A percentile compares a stretch with the other conserved stretches of the same genome.
These are phyloP conservation scores for Cheilosia urbana DNA, from an alignment of 2,888 invertebrate species.

Conservation along the genomic window DNA sequence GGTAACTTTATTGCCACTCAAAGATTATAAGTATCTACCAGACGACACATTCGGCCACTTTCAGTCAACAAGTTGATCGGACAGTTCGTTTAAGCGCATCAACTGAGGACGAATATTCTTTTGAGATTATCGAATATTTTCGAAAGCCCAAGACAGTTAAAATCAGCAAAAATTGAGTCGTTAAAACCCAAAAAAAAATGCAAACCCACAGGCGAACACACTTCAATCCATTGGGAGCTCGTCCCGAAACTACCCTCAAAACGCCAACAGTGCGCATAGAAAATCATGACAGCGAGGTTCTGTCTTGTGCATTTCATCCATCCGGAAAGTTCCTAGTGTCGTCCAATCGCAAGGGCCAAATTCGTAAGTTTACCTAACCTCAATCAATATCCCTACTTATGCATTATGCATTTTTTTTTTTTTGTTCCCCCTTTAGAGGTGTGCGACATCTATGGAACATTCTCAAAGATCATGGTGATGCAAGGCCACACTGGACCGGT, in stretches of 20 bases:
- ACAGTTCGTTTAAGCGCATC: too few relatives aligned
- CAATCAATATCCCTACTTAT: not conserved
- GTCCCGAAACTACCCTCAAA: not conserved
- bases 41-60: too few relatives aligned
- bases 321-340: slow-evolving; percentile 32
- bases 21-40: too few relatives aligned
- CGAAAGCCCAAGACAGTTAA: not conserved
- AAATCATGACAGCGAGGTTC: slow-evolving; percentile 35
- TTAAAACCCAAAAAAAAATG: slow-evolving; percentile 84
- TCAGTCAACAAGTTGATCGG: too few relatives aligned
- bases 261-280: slow-evolving; percentile 34
- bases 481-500: slow-evolving; percentile 97
- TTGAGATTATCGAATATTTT: not conserved
- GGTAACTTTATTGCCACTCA: too few relatives aligned
- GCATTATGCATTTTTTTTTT: too few relatives aligned
- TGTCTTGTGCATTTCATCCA: slow-evolving; percentile 39
- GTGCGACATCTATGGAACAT: slow-evolving; percentile 95
- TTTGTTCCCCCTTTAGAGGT: not conserved
- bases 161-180: not conserved
- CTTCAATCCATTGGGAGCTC: slow-evolving; percentile 79
- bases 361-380: slow-evolving; percentile 25
- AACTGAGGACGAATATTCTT: not conserved
- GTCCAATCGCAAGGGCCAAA: slow-evolving; percentile 5
- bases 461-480: slow-evolving; percentile 97
- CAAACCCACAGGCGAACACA: slow-evolving; percentile 89